Conservation (phyloP, 1,140 invertebrate genomes). For the Drosophila lacertosa region DNA sequence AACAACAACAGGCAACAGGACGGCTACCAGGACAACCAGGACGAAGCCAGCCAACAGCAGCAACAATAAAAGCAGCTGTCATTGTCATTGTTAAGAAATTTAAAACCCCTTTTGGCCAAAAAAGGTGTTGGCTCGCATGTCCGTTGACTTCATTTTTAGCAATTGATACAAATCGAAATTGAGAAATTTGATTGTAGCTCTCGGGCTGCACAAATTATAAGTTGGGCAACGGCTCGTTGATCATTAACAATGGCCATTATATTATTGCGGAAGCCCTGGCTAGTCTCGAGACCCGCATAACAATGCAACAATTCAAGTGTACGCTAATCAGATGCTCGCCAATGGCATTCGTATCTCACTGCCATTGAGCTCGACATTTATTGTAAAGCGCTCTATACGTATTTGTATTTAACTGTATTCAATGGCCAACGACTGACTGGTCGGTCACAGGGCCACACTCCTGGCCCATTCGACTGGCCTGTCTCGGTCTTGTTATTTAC, state of each 20-base stretch:
- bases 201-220: slow-evolving; percentile 60
- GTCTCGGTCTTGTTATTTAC: slow-evolving; percentile 57
- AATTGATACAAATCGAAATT: slow-evolving; percentile 71
- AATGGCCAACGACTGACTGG: not conserved
- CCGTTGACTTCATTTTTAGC: slow-evolving; percentile 52
- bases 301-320: slow-evolving; percentile 57
- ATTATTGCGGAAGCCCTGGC: not conserved
- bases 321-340: slow-evolving; percentile 54
- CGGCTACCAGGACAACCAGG: not conserved
- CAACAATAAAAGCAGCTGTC: slow-evolving; percentile 8
- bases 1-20: not conserved
- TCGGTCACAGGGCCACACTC: not conserved
- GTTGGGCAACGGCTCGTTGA: slow-evolving; percentile 46
- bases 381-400: slow-evolving; percentile 25
- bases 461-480: not conserved
- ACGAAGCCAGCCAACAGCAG: slow-evolving; percentile 1
- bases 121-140: slow-evolving; percentile 69
- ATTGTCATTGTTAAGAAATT: slow-evolving; percentile 15
- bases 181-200: slow-evolving; percentile 59
- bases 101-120: slow-evolving; percentile 30
- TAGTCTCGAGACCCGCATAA: slow-evolving; percentile 10
- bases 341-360: slow-evolving; percentile 32
- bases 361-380: slow-evolving; percentile 37
- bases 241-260: slow-evolving; percentile 50
- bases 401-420: slow-evolving; percentile 16